Percentiles rank a stretch among this genome's conserved stretches.
These are phyloP conservation scores for Dioctria rufipes DNA, from an alignment of 2,888 invertebrate genomes.

Conservation along the genomic window DNA sequence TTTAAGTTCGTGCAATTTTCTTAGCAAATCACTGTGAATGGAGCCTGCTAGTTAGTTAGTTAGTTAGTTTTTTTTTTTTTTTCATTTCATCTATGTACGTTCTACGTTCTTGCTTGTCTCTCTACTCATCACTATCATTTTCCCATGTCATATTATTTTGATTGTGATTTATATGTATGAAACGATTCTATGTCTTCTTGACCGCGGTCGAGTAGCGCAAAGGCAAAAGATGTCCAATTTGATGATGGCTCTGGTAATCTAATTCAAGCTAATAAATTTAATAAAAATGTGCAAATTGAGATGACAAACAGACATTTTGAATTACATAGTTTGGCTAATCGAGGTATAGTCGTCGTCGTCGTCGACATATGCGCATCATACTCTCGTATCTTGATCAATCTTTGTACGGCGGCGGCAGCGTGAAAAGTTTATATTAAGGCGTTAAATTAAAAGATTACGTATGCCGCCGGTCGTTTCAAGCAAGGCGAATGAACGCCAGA, in stretches of 20 bases:
- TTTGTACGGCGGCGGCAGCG: not conserved
- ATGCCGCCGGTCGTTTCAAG: not conserved
- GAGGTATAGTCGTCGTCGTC: no score
- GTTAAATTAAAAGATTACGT: conserved; percentile 39
- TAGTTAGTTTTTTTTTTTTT: no score
- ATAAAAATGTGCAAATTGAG: conserved; percentile 49
- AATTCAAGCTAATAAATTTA: conserved; percentile 46
- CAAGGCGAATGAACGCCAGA: conserved; percentile 37
- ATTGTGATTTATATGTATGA: conserved; percentile 30
- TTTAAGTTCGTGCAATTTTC: conserved; percentile 28
- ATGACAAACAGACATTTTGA: not conserved
- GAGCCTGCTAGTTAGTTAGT: no score
- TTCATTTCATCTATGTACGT: no score
- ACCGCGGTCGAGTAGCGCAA: no score
- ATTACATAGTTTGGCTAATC: no score
- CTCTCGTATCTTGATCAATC: not conserved
- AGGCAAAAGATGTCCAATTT: not conserved
- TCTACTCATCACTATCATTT: not conserved
- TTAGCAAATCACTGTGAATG: conserved; percentile 16
- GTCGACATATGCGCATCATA: not conserved
- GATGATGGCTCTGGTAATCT: conserved; percentile 27
- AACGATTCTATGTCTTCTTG: not conserved
- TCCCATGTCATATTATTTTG: conserved; percentile 47
- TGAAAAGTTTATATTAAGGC: conserved; percentile 10
- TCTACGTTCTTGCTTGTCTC: no score